Evolutionary conservation across 2,113 vertebrate species (phyloP).

Genomic region (Balaeniceps rex): DNA sequence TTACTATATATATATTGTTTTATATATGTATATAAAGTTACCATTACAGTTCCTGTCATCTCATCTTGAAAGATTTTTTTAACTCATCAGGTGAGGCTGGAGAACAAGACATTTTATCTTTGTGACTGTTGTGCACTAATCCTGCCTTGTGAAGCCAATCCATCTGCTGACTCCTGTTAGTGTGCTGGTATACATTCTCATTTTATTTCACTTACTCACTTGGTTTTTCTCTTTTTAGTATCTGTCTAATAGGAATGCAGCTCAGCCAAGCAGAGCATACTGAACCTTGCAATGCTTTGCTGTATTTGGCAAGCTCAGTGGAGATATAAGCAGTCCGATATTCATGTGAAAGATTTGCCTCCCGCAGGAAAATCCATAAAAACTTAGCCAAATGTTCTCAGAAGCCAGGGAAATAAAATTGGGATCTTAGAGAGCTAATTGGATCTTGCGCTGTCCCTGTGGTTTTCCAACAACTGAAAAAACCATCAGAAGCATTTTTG

Average conservation of each 20-base stretch:
- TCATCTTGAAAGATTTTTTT: constrained; percentile 12
- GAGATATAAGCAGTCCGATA: neutral
- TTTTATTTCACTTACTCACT: neutral
- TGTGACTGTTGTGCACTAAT: neutral
- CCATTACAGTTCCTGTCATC: neutral
- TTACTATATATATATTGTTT: neutral
- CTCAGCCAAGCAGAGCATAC: neutral
- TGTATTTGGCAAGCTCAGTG: neutral
- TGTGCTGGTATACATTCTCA: neutral
- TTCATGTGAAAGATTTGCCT: neutral
- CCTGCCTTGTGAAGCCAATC: neutral
- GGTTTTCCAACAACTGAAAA: neutral
- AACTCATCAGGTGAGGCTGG: neutral
- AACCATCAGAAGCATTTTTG: neutral
- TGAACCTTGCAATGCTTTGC: neutral
- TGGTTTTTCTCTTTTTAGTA: neutral
- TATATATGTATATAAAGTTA: neutral
- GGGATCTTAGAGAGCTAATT: neutral
- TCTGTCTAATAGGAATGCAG: neutral
- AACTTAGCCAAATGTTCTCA: neutral
- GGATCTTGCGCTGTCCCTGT: neutral
- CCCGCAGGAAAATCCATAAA: neutral
- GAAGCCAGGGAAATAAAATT: neutral
- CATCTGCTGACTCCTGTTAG: neutral
- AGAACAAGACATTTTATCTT: neutral